Evolutionary conservation across 2,888 invertebrate genomes (phyloP).

Genomic region (Hirtodrosophila duncani): DNA sequence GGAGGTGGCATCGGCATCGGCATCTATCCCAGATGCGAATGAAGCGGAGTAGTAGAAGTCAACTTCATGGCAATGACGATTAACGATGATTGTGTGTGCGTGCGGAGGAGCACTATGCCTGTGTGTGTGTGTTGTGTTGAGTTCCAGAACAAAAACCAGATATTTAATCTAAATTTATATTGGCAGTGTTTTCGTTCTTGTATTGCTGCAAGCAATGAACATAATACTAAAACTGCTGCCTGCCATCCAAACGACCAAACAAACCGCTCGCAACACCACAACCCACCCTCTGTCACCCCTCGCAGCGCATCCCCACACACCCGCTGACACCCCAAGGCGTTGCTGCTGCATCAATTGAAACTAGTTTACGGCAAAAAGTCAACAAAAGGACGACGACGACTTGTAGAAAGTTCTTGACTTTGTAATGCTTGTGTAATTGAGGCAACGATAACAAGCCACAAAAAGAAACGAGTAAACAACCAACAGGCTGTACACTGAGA

Average conservation of each 20-base stretch:
- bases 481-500: no score
- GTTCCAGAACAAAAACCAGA: constrained; percentile 38
- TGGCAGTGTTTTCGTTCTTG: constrained; percentile 32
- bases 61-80: no score
- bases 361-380: constrained; percentile 8
- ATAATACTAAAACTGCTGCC: no score
- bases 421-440: constrained; percentile 42
- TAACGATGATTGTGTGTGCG: neutral
- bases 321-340: neutral
- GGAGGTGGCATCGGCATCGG: constrained; percentile 32
- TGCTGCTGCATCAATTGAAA: constrained; percentile 3
- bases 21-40: no score
- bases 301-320: neutral
- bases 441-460: constrained; percentile 27
- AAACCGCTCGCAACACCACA: no score
- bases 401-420: constrained; percentile 10
- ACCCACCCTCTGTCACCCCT: neutral
- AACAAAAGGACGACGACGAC: constrained; percentile 17
- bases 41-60: no score
- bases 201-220: no score
- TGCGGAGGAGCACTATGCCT: neutral
- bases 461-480: no score
- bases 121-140: neutral
- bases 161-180: constrained; percentile 46
- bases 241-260: no score